A percentile compares a stretch with the other conserved stretches of the same genome.
Evolutionary conservation across 1,140 invertebrate species (phyloP).

Genomic region (Colletes gigas): DNA sequence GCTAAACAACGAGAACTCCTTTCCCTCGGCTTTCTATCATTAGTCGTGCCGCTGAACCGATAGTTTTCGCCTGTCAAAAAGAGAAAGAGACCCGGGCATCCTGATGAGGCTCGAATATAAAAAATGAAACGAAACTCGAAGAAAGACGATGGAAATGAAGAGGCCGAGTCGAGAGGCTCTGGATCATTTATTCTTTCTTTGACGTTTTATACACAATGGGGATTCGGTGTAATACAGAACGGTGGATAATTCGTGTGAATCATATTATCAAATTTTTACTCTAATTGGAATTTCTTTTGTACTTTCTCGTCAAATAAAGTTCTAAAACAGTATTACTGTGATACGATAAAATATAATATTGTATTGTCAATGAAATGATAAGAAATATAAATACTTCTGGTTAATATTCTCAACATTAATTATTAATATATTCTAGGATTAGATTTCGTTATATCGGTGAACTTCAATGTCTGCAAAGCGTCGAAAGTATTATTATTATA

Average conservation of each 20-base stretch:
- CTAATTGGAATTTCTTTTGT: no score
- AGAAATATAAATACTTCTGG: no score
- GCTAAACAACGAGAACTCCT: slow-evolving; percentile 17
- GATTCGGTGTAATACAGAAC: background rate
- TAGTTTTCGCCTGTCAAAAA: background rate
- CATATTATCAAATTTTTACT: no score
- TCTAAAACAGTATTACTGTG: no score
- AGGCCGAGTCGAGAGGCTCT: background rate
- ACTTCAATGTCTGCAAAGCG: no score
- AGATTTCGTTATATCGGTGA: no score
- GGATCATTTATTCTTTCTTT: background rate
- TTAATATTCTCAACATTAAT: no score
- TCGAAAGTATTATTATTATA: no score
- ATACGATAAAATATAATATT: no score
- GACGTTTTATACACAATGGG: background rate
- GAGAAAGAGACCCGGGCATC: background rate
- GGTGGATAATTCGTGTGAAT: background rate
- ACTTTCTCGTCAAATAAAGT: no score
- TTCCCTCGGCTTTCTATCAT: slow-evolving; percentile 8
- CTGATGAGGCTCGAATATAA: background rate
- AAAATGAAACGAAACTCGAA: background rate
- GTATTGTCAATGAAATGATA: no score
- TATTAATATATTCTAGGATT: no score
- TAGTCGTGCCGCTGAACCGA: slow-evolving; percentile 3
- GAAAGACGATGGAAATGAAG: background rate